Evolutionary conservation across 2,113 vertebrate species (phyloP), one percentile per base, ranked within the genome.

Genomic region (Chaetodon auriga): DNA sequence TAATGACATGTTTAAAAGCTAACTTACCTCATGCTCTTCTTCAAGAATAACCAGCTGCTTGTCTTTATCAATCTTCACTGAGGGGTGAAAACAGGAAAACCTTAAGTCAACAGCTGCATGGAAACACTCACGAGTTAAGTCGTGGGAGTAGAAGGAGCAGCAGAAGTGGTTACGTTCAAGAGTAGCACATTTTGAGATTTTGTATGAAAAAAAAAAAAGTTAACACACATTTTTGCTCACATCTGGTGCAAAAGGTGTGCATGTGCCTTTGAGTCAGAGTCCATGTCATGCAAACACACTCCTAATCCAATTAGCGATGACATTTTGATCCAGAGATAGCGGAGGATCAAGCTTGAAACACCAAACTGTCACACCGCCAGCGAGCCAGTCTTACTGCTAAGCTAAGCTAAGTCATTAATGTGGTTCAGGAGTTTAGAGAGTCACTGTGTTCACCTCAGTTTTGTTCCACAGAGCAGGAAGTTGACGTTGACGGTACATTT

Each of bases 21-120:
- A 12, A 95, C 95, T 92, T 92, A 97, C 98, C 97, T 98, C 97
- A 68, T 97, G 95, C 78, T 99, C 98, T 85, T 99, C 97, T 58
- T 99, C 98, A 83, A 99, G 95, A 61, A 99, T 96, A 75, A 99
- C 97, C 86, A 98, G 95, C 92, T 97, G 96, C 90, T 95, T 95
- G 71, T 98, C 97, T 93, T 98, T 97, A 92, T 99, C 97, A 78
- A 99, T 99, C 94, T 99, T 99, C 98, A 99, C 98, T 99, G 90
- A 12, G 75, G 43, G 9, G 35, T 41, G 64, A 72, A 58, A 61
- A 63, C 30, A 8, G 15, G 58, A 49, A 68, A 36, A 43, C 35
- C 30, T 53, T 11, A 18, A 11, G 18, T 21, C 25, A 76, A 14
- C 7, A 68, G 46, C 21, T 64, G 30, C 1, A 65, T 62, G n/a